These are phyloP conservation scores for Siniperca knerii DNA, from an alignment of 2,113 vertebrate genomes.

Conservation along the genomic window DNA sequence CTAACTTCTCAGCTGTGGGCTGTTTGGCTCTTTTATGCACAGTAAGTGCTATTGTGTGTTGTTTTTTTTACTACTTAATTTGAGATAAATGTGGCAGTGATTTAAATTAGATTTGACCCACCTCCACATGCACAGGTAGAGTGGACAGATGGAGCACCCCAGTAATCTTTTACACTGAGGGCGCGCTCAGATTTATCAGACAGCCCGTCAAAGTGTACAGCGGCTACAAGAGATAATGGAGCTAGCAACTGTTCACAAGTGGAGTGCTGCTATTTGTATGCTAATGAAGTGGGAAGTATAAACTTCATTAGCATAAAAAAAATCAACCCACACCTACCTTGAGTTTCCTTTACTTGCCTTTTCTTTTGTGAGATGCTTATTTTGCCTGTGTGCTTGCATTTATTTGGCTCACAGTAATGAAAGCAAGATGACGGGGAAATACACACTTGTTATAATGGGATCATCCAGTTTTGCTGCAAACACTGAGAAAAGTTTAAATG, in stretches of 20 bases:
- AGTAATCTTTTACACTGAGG: conserved; percentile 64
- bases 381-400: conserved; percentile 7
- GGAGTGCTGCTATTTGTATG: conserved; percentile 73
- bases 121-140: conserved; percentile 42
- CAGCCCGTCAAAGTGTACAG: conserved; percentile 58
- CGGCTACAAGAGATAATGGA: conserved; percentile 60
- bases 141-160: conserved; percentile 73
- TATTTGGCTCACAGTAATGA: conserved; percentile 15
- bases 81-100: conserved; percentile 64
- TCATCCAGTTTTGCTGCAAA: conserved; percentile 16
- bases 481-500: conserved; percentile 30
- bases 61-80: conserved; percentile 37
- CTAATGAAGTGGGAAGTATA: conserved; percentile 66
- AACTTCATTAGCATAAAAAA: conserved; percentile 64
- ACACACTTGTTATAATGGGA: conserved; percentile 35
- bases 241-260: conserved; percentile 50
- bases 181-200: conserved; percentile 59
- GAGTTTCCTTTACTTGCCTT: conserved; percentile 30
- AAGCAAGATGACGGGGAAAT: conserved; percentile 23
- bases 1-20: conserved; percentile 20
- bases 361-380: conserved; percentile 30
- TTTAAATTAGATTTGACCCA: conserved; percentile 61
- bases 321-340: conserved; percentile 20
- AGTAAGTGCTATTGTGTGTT: conserved; percentile 15
- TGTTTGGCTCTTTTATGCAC: conserved; percentile 19